phyloP scores from a whole-genome alignment of 2,888 invertebrate genomes.

The Ormyrus rosae region DNA sequence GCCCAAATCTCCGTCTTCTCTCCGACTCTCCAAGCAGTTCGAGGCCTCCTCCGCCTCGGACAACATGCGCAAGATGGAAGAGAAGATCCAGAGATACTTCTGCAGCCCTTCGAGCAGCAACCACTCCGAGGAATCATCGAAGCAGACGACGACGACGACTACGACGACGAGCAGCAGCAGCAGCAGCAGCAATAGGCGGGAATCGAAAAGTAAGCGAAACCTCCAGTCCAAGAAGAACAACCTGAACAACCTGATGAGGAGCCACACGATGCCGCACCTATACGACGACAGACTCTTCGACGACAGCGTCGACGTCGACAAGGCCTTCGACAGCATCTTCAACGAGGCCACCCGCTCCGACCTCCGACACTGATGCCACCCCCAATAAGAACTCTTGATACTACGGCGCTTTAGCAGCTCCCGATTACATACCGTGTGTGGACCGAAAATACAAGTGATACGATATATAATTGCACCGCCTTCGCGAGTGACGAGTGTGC shows the following conservation, averaged over 20 bases:
- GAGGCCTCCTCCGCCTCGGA: constrained; percentile 79
- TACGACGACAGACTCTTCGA: constrained; percentile 78
- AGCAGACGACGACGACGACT: constrained; percentile 26
- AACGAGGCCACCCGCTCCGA: constrained; percentile 72
- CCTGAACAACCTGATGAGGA: constrained; percentile 80
- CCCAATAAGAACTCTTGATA: constrained; percentile 2
- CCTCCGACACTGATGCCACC: constrained; percentile 53
- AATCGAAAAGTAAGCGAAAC: constrained; percentile 36
- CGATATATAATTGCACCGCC: too few relatives aligned
- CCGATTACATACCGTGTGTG: neutral
- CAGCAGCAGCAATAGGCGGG: neutral
- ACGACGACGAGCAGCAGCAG: too few relatives aligned
- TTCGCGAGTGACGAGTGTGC: constrained; percentile 19
- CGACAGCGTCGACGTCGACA: constrained; percentile 88
- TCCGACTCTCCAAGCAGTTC: constrained; percentile 86
- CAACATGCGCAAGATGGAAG: constrained; percentile 71
- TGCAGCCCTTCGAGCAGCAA: constrained; percentile 58
- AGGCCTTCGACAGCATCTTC: constrained; percentile 92
- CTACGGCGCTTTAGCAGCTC: constrained; percentile 5
- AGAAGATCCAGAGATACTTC: constrained; percentile 72
- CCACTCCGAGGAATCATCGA: constrained; percentile 60
- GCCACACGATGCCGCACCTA: constrained; percentile 87
- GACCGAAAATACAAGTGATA: neutral
- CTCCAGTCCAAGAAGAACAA: constrained; percentile 59
- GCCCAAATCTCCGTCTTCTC: constrained; percentile 85